Base-by-base conservation (phyloP, 1,140 invertebrate genomes). In the Radopholus similis region DNA sequence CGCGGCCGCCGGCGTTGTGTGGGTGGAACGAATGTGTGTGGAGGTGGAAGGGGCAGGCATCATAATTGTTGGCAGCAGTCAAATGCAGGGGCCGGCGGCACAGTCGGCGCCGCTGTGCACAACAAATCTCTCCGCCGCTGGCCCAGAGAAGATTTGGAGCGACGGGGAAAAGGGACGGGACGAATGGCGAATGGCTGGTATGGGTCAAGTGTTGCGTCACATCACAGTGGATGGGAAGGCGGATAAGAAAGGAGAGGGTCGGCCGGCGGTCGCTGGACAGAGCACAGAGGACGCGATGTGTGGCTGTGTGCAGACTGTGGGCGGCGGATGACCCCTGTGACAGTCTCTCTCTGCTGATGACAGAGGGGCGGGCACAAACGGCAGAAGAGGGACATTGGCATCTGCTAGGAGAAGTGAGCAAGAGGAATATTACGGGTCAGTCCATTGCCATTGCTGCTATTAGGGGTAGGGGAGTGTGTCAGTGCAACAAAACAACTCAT, bases 111-210 rank as follows among this genome's bases (percentile, higher is more conserved):
- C n/a, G n/a, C n/a, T n/a, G n/a, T n/a, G n/a, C n/a, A n/a, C n/a
- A n/a, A n/a, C n/a, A n/a, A n/a, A n/a, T n/a, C n/a, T n/a, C n/a
- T n/a, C n/a, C n/a, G n/a, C n/a, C n/a, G n/a, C n/a, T n/a, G n/a
- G n/a, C n/a, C n/a, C n/a, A n/a, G n/a, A n/a, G n/a, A n/a, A n/a
- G n/a, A n/a, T n/a, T n/a, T n/a, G n/a, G n/a, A n/a, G n/a, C n/a
- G n/a, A 58, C 42, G 64, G 35, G 34, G 34, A 23, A n/a, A 30
- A 32, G 34, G 54, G 54, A 56, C 30, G 21, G 54, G 54, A 49
- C n/a, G 44, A 15, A 23, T 6, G 47, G 2, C 6, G 47, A 2
- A 4, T 21, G 13, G 13, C 3, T 15, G 42, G 42, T 21, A 21
- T 21, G 18, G 47, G 47, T n/a, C 18, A n/a, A 51, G 30, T 51